Percentiles rank a stretch among this genome's conserved stretches.
Conservation (phyloP, 2,113 vertebrate genomes). For the Tetraodon nigroviridis region DNA sequence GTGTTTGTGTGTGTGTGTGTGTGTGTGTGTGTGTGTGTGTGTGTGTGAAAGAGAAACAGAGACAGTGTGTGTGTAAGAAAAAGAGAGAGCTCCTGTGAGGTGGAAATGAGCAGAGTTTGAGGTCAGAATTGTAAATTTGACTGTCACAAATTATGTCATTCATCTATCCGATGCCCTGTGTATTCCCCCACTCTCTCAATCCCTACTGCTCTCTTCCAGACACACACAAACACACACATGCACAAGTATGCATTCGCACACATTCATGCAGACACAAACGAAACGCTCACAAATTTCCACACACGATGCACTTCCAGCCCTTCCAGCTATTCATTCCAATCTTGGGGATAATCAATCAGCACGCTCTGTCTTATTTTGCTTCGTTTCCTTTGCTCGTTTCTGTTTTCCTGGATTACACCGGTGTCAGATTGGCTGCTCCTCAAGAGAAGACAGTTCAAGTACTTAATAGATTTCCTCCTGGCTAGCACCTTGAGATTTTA, state of each 20-base stretch:
- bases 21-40: slow-evolving; percentile 9
- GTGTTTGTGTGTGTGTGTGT: slow-evolving; percentile 7
- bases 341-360: slow-evolving; percentile 46
- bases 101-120: slow-evolving; percentile 25
- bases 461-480: too few relatives aligned
- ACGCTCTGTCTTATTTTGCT: slow-evolving; percentile 19
- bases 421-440: too few relatives aligned
- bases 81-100: slow-evolving; percentile 35
- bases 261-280: not conserved
- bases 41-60: slow-evolving; percentile 22
- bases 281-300: not conserved
- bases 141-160: slow-evolving; percentile 57
- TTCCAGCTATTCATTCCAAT: slow-evolving; percentile 30
- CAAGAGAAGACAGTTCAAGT: too few relatives aligned
- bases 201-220: not conserved
- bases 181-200: not conserved
- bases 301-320: slow-evolving; percentile 6
- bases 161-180: slow-evolving; percentile 25
- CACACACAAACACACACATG: slow-evolving; percentile 2
- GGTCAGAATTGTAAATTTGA: slow-evolving; percentile 65
- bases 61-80: slow-evolving; percentile 38
- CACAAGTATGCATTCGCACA: not conserved
- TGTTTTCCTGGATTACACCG: not conserved
- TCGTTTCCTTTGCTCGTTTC: slow-evolving; percentile 12
- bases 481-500: too few relatives aligned